These are phyloP conservation scores for Sarotherodon lohbergeri DNA, from an alignment of 2,113 vertebrate species.

Conservation along the genomic window DNA sequence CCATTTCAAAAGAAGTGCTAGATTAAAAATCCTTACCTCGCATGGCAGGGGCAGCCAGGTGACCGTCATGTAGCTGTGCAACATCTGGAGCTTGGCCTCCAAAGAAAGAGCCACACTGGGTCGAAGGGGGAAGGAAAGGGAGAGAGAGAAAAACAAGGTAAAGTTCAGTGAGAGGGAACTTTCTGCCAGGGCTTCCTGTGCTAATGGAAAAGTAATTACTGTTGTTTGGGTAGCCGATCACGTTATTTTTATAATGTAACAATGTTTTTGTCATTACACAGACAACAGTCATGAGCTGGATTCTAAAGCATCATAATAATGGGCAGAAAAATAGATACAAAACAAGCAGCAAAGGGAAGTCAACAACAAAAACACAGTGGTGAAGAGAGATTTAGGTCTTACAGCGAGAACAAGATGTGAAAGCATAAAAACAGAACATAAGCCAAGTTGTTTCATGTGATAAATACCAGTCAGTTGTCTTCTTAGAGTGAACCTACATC, in stretches of 20 bases:
- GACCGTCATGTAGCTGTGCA: conserved; percentile 95
- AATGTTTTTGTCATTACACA: background rate
- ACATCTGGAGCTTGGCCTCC: conserved; percentile 91
- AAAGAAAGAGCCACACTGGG: conserved; percentile 85
- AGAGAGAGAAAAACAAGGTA: background rate
- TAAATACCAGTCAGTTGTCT: background rate
- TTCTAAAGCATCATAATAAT: background rate
- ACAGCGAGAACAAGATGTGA: rapidly evolving
- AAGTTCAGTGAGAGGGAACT: background rate
- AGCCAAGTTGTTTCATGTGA: background rate
- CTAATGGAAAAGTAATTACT: background rate
- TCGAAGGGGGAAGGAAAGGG: background rate
- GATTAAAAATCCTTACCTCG: conserved; percentile 73
- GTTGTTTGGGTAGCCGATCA: background rate
- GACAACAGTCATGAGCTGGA: background rate
- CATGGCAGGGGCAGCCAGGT: conserved; percentile 89
- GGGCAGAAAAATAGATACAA: background rate
- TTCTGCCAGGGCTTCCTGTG: background rate
- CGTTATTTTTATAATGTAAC: background rate
- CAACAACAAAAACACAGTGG: background rate
- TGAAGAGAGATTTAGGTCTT: background rate
- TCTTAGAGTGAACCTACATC: background rate
- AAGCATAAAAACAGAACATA: background rate
- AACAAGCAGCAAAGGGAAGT: background rate
- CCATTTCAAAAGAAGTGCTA: background rate